Evolutionary conservation across 2,113 vertebrate species (phyloP).

Genomic region (Daboia siamensis): DNA sequence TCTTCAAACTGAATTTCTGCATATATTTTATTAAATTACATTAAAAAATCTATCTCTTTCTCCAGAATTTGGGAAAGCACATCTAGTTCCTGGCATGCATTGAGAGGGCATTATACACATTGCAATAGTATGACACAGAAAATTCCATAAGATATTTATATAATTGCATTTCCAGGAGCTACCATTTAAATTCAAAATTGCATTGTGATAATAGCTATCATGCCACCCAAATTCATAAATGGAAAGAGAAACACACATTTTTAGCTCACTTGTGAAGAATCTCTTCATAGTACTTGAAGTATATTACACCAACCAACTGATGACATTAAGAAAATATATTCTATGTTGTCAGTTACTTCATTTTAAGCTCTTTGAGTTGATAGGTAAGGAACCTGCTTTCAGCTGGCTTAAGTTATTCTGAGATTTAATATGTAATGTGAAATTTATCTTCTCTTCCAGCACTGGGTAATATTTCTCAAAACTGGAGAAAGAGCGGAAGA

Average conservation of each 20-base stretch:
- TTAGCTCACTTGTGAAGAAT: neutral
- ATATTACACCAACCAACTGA: neutral
- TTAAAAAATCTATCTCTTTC: neutral
- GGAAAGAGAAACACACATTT: neutral
- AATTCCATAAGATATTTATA: neutral
- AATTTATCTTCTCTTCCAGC: neutral
- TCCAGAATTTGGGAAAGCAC: neutral
- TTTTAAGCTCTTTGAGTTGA: neutral
- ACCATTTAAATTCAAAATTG: neutral
- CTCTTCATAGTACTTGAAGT: neutral
- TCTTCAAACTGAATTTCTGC: neutral
- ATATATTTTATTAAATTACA: neutral
- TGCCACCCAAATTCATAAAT: neutral
- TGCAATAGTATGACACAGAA: neutral
- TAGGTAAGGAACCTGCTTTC: neutral
- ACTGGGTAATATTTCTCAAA: neutral
- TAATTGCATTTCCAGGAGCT: neutral
- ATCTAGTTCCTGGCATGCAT: neutral
- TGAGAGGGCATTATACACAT: neutral
- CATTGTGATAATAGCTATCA: neutral
- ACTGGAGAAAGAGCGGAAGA: neutral
- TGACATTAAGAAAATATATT: neutral
- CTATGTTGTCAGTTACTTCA: neutral
- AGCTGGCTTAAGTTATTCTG: neutral
- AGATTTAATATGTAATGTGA: constrained; percentile 7